phyloP scores from a whole-genome alignment of 2,797 vertebrate genomes.

The Catharus ustulatus region DNA sequence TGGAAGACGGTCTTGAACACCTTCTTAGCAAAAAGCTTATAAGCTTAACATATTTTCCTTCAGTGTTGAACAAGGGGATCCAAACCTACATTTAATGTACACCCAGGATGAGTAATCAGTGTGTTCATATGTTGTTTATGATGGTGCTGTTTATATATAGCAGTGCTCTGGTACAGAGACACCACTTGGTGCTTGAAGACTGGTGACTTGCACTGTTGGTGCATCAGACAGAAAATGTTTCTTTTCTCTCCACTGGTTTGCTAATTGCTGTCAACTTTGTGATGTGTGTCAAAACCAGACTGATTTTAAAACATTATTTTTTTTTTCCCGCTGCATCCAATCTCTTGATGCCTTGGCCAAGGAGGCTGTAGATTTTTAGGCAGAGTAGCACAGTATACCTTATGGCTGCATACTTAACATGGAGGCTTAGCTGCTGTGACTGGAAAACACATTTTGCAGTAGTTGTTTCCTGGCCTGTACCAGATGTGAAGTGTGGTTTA shows the following conservation, averaged over 20 bases:
- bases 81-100: background rate
- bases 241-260: background rate
- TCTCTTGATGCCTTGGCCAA: background rate
- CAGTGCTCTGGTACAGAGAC: background rate
- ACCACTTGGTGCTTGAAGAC: background rate
- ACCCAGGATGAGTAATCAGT: conserved; percentile 22
- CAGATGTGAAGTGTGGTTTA: conserved; percentile 76
- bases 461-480: conserved; percentile 35
- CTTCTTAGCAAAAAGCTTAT: background rate
- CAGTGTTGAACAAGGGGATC: background rate
- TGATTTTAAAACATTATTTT: background rate
- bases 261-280: background rate
- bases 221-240: background rate
- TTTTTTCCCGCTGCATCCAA: background rate
- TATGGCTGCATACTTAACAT: background rate
- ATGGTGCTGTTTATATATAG: conserved; percentile 48
- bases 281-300: background rate
- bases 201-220: background rate
- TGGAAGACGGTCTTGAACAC: background rate
- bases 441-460: conserved; percentile 26
- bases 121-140: conserved; percentile 55
- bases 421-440: background rate
- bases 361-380: background rate
- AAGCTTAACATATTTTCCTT: background rate
- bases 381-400: background rate